Evolutionary conservation across 2,888 invertebrate species (phyloP).

Genomic region (Cosmia pyralina): DNA sequence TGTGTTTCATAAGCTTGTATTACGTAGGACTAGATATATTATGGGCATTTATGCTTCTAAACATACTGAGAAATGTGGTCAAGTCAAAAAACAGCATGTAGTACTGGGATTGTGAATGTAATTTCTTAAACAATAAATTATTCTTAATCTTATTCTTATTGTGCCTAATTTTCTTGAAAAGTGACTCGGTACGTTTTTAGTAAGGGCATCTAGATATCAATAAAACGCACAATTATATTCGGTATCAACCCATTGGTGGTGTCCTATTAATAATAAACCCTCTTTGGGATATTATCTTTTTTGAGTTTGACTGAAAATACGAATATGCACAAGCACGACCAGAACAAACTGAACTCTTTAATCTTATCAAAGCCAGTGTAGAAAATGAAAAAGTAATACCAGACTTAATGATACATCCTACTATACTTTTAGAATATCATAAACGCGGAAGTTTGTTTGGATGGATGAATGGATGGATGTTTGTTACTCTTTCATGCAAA

Average conservation of each 20-base stretch:
- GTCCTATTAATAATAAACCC: not conserved
- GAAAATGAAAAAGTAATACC: not conserved
- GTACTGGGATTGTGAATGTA: not conserved
- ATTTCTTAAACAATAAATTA: no score
- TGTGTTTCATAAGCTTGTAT: constrained; percentile 29
- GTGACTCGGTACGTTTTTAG: not conserved
- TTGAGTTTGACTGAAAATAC: not conserved
- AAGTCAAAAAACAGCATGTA: not conserved
- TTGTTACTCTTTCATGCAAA: no score
- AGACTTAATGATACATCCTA: no score
- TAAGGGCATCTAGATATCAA: not conserved
- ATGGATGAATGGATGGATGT: no score
- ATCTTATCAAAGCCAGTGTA: not conserved
- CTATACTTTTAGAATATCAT: no score
- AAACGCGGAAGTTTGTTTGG: no score
- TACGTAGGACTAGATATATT: constrained; percentile 1
- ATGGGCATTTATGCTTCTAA: not conserved
- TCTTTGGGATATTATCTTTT: not conserved
- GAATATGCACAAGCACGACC: not conserved
- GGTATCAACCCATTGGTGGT: not conserved
- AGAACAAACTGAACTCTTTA: not conserved
- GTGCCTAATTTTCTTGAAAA: not conserved
- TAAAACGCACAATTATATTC: not conserved
- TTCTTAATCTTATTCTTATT: no score
- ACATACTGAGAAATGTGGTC: not conserved